Conservation (phyloP, 2,113 vertebrate genomes). For the Sinocyclocheilus anshuiensis region DNA sequence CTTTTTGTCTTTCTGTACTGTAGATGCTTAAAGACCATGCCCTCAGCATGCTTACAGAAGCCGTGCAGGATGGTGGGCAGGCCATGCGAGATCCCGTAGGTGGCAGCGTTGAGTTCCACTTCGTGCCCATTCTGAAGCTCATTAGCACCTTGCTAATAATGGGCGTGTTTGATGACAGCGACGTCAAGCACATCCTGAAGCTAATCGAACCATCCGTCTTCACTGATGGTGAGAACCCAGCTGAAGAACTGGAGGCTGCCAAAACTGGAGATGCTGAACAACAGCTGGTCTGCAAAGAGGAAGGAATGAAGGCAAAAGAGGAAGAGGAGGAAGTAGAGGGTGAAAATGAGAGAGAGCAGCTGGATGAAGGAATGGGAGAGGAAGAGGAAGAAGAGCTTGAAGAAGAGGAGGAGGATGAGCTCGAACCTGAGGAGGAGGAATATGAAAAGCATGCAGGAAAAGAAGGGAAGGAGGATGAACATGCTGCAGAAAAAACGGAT, state of each 20-base stretch:
- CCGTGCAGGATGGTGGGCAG: constrained; percentile 87
- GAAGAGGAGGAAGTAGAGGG: constrained; percentile 51
- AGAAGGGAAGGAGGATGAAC: constrained; percentile 61
- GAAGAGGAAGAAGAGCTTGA: constrained; percentile 73
- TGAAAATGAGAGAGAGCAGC: constrained; percentile 39
- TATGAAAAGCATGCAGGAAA: constrained; percentile 64
- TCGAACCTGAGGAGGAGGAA: constrained; percentile 59
- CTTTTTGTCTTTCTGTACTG: neutral
- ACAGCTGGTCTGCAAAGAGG: constrained; percentile 47
- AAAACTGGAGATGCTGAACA: constrained; percentile 64
- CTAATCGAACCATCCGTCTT: constrained; percentile 95
- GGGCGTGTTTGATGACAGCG: constrained; percentile 85
- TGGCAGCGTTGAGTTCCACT: constrained; percentile 92
- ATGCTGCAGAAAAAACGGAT: constrained; percentile 63
- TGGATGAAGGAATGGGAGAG: constrained; percentile 63
- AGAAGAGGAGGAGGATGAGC: constrained; percentile 58
- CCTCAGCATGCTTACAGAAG: constrained; percentile 89
- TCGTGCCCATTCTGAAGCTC: constrained; percentile 91
- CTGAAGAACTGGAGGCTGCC: constrained; percentile 56
- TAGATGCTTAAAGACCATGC: constrained; percentile 86
- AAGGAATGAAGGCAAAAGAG: constrained; percentile 59
- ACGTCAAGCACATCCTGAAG: constrained; percentile 86
- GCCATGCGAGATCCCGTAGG: constrained; percentile 91
- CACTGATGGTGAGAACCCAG: constrained; percentile 63
- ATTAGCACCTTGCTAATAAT: constrained; percentile 91